Base-by-base conservation (phyloP, 23 tunicate species). In the Styela clava region DNA sequence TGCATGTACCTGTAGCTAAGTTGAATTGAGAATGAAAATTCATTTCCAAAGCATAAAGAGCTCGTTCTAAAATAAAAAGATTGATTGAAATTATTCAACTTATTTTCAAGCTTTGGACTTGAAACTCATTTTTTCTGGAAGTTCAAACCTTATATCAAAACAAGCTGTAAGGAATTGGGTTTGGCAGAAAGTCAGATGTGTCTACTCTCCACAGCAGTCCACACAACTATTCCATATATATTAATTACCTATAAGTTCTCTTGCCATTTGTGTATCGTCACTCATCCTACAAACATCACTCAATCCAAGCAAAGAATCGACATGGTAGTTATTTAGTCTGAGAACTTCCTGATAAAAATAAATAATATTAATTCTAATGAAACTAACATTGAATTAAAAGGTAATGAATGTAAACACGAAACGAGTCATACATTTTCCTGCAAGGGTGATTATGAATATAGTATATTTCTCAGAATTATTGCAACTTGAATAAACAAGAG, bases 21-120 rank as follows among this genome's bases (percentile, higher is more conserved):
- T 87, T 92, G 73, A 92, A 86, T 33, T 79, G 82, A 18, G 92
- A 74, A 83, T 92, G 97, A 62, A 92, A 92, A 29, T 78, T 73
- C 37, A 85, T 62, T 67, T 92, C 97, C 52, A 87, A 74, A 36
- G 80, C 78, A 61, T 73, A 92, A 2, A 92, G 62, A 18, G 88
- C 84, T 71, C 92, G 62, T 74, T 92, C 97, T 92, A 0, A 31
- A 25, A 34, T 61, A 2, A 56, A 22, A n/a, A 7, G 79, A 18
- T 28, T 28, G 77, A 72, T 28, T 72, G 35, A 34, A 16, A 32
- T 28, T 22, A 12, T 18, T 68, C 24, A 19, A 16, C 16, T 68
- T 16, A 68, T 20, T 68, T 20, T 23, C 26, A 68, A 20, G 16
- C 22, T 19, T 68, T 68, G 24, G 16, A 68, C 64, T 61, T 61